Evolutionary conservation across 1,140 invertebrate species (phyloP).

Genomic region (Onthophagus taurus): DNA sequence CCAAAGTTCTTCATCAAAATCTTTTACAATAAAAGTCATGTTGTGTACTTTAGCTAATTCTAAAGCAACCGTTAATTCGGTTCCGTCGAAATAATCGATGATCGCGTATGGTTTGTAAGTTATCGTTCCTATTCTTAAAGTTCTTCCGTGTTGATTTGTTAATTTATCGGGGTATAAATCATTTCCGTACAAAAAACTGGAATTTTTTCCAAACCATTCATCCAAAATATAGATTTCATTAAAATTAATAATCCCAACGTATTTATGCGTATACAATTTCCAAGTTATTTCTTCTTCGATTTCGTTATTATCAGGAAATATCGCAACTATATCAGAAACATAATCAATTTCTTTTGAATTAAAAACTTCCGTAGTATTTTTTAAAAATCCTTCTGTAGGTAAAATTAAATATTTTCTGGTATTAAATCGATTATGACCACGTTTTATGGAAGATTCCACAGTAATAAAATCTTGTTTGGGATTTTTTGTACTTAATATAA

Average conservation of each 20-base stretch:
- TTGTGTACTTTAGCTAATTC: conserved; percentile 39
- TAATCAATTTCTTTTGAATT: conserved; percentile 16
- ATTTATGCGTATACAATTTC: conserved; percentile 25
- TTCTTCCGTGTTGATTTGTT: conserved; percentile 22
- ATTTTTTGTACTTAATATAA: conserved; percentile 18
- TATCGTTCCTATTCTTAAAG: conserved; percentile 22
- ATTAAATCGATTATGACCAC: conserved; percentile 23
- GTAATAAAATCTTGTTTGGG: conserved; percentile 14
- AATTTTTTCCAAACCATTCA: conserved; percentile 24
- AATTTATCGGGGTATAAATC: conserved; percentile 29
- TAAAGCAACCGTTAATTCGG: conserved; percentile 34
- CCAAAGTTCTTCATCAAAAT: conserved; percentile 44
- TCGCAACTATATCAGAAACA: conserved; percentile 20
- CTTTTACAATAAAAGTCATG: conserved; percentile 42
- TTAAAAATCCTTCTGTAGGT: neutral
- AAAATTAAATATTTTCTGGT: conserved; percentile 23
- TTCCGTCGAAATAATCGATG: conserved; percentile 30
- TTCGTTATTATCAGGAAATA: conserved; percentile 6
- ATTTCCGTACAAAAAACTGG: conserved; percentile 17
- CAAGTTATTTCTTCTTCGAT: conserved; percentile 2
- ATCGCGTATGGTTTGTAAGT: conserved; percentile 26
- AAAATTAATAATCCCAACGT: conserved; percentile 16
- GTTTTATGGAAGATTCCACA: conserved; percentile 22
- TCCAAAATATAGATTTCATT: conserved; percentile 19
- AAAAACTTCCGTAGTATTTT: conserved; percentile 11